Conservation (phyloP, 2,888 invertebrate genomes). For the Apamea sordens region DNA sequence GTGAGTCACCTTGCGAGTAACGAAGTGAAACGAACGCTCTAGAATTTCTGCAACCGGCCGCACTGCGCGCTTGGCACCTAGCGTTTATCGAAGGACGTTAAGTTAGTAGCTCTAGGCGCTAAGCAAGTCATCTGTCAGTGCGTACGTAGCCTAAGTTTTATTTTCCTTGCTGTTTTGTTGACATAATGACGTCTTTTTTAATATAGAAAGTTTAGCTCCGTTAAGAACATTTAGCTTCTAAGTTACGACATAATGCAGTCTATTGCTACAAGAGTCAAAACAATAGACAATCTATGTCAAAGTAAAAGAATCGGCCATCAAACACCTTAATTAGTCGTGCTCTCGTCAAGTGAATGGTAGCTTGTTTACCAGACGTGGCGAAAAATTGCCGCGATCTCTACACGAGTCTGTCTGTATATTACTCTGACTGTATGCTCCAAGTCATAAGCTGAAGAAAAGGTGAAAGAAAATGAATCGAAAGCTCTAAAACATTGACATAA, state of each 20-base stretch:
- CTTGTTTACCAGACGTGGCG: conserved; percentile 75
- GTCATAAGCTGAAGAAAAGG: conserved; percentile 38
- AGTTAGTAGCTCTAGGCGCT: no score
- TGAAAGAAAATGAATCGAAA: neutral
- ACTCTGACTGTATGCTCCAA: conserved; percentile 63
- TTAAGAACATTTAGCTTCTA: neutral
- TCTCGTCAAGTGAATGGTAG: conserved; percentile 75
- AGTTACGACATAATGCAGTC: neutral
- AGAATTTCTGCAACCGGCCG: no score
- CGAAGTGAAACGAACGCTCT: no score
- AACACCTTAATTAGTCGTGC: conserved; percentile 67
- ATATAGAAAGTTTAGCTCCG: neutral
- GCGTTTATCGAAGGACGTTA: no score
- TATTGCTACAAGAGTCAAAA: neutral
- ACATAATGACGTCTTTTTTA: no score
- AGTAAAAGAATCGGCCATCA: neutral
- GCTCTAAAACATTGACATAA: neutral
- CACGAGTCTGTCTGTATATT: conserved; percentile 73
- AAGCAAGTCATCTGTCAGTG: no score
- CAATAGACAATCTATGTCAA: neutral
- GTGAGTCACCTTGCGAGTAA: no score
- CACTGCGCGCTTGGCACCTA: no score
- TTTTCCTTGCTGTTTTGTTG: neutral
- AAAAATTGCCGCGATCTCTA: conserved; percentile 78
- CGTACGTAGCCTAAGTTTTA: neutral